These are phyloP conservation scores for Ophthalmolycus amberensis DNA, from an alignment of 2,113 vertebrate genomes.

Conservation along the genomic window DNA sequence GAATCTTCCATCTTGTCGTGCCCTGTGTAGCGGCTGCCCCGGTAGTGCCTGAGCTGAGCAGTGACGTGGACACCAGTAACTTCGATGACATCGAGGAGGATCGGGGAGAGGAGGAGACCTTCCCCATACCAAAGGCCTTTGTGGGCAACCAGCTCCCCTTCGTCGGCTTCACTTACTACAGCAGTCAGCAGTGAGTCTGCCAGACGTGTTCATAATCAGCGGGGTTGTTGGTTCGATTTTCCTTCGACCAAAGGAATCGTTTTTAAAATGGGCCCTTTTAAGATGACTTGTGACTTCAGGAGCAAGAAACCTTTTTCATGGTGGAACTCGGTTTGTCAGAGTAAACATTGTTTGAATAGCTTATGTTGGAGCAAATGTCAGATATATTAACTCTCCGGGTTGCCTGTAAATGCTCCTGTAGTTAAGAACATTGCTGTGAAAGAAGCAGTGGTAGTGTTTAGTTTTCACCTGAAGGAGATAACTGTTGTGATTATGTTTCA, in stretches of 20 bases:
- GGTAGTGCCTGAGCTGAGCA: conserved; percentile 97
- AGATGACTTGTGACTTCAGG: neutral
- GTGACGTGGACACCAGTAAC: conserved; percentile 99
- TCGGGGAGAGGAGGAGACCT: conserved; percentile 97
- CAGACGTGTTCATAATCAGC: neutral
- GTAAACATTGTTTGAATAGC: conserved; percentile 10
- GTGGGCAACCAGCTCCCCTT: conserved; percentile 99
- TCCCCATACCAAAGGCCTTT: conserved; percentile 98
- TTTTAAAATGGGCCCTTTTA: neutral
- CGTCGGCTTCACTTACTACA: conserved; percentile 99
- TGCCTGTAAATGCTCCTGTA: neutral
- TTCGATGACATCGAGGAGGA: conserved; percentile 99
- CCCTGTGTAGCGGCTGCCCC: conserved; percentile 90
- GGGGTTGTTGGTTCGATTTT: neutral
- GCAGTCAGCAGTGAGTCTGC: conserved; percentile 90
- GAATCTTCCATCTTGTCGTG: neutral
- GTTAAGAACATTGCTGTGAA: neutral
- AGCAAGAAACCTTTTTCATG: neutral
- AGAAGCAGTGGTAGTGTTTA: neutral
- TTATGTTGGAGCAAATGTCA: neutral
- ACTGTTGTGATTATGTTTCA: neutral
- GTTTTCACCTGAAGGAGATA: neutral
- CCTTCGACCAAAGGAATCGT: no score
- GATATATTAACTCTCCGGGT: neutral
- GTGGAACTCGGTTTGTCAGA: neutral